Evolutionary conservation across 2,888 invertebrate genomes (phyloP).

Genomic region (Leptogaster cylindrica): DNA sequence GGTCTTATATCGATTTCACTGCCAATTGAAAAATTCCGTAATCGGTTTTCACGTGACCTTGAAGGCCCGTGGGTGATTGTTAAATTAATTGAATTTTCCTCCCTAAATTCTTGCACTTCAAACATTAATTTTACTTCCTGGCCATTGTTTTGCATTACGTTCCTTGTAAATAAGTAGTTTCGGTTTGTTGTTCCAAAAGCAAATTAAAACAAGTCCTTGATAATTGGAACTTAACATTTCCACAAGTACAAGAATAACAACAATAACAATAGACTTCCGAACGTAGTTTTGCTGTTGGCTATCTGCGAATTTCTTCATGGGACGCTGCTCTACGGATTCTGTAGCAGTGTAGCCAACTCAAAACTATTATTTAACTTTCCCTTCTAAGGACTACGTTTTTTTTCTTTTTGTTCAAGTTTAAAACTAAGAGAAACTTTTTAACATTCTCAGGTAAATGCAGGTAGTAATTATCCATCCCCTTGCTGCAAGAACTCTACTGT

Average conservation of each 20-base stretch:
- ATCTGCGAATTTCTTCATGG: too few relatives aligned
- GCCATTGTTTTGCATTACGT: conserved; percentile 27
- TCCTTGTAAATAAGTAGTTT: conserved; percentile 9
- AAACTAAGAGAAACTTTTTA: background rate
- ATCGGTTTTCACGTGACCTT: background rate
- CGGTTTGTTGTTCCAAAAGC: background rate
- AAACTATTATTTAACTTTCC: background rate
- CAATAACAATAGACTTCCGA: too few relatives aligned
- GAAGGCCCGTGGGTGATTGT: conserved; percentile 28
- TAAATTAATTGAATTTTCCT: conserved; percentile 27
- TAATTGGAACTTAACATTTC: conserved; percentile 21
- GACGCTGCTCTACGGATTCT: too few relatives aligned
- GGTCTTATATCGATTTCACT: conserved; percentile 21
- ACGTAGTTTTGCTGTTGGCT: too few relatives aligned
- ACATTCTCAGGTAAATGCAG: background rate
- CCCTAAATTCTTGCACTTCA: conserved; percentile 10
- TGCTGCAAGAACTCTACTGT: background rate
- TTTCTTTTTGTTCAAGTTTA: background rate
- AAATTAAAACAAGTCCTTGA: conserved; percentile 23
- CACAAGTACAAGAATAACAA: background rate
- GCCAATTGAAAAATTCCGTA: conserved; percentile 39
- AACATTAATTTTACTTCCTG: background rate
- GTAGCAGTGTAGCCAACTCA: background rate
- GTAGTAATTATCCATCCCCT: background rate
- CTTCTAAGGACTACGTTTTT: too few relatives aligned